A percentile compares a stretch with the other conserved stretches of the same genome.
These are phyloP conservation scores for Gadus macrocephalus DNA, from an alignment of 2,113 vertebrate species.

Conservation along the genomic window DNA sequence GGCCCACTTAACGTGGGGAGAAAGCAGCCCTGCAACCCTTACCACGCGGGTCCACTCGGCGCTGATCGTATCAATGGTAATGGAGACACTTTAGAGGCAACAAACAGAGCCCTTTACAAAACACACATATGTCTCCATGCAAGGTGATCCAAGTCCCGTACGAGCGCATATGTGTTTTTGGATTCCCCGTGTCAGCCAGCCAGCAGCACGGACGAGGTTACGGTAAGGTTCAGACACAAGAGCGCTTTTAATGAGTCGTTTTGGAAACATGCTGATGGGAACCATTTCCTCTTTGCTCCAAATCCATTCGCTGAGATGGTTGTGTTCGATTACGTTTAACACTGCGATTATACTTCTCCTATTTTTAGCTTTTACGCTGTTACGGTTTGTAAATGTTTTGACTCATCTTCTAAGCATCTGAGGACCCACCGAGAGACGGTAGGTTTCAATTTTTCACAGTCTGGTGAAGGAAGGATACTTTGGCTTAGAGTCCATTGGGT, in stretches of 20 bases:
- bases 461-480: slow-evolving; percentile 12
- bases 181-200: not conserved
- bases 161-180: slow-evolving; percentile 4
- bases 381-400: slow-evolving; percentile 5
- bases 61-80: slow-evolving; percentile 57
- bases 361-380: too few relatives aligned
- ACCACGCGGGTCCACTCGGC: slow-evolving; percentile 40
- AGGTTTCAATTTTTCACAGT: slow-evolving; percentile 8
- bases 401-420: not conserved
- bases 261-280: too few relatives aligned
- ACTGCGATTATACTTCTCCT: too few relatives aligned
- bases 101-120: slow-evolving; percentile 46
- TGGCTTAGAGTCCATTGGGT: slow-evolving; percentile 28
- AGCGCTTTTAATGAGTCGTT: too few relatives aligned
- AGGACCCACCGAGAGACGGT: not conserved
- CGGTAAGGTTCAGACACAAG: too few relatives aligned
- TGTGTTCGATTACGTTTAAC: too few relatives aligned
- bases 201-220: not conserved
- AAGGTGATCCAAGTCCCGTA: slow-evolving; percentile 28
- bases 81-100: slow-evolving; percentile 57
- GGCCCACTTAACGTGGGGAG: slow-evolving; percentile 53
- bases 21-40: slow-evolving; percentile 34
- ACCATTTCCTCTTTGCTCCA: too few relatives aligned
- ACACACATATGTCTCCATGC: slow-evolving; percentile 26
- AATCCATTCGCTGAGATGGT: too few relatives aligned